Conservation (phyloP, 2,888 invertebrate species). For the Rhingia rostrata region DNA sequence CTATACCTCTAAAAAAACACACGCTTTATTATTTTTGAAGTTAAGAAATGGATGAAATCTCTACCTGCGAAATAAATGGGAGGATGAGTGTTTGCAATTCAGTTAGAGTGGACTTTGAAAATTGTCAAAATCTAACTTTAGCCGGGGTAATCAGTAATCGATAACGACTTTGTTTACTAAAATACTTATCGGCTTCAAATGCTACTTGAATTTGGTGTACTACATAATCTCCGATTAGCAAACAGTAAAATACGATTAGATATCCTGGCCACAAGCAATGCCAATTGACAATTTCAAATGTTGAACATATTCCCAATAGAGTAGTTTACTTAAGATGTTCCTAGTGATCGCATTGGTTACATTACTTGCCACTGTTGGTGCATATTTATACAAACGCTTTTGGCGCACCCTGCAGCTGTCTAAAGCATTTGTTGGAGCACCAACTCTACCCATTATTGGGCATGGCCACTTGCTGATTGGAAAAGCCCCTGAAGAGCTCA, state of each 20-base stretch:
- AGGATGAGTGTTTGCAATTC: too few species aligned
- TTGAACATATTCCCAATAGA: not conserved
- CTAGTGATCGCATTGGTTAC: constrained; percentile 47
- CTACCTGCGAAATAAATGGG: too few species aligned
- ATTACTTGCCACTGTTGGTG: constrained; percentile 19
- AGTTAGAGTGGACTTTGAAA: too few species aligned
- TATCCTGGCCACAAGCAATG: constrained; percentile 9
- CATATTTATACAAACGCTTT: constrained; percentile 76
- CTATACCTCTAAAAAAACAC: too few species aligned
- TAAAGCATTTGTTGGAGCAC: constrained; percentile 79
- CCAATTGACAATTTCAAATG: not conserved
- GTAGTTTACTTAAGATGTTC: constrained; percentile 74
- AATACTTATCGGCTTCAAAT: not conserved
- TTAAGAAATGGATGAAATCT: too few species aligned
- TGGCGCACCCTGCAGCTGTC: constrained; percentile 78
- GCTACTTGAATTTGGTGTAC: too few species aligned
- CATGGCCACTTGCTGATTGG: constrained; percentile 83
- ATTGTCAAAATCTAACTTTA: too few species aligned
- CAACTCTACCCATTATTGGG: constrained; percentile 84
- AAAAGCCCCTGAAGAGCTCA: constrained; percentile 81
- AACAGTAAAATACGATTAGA: constrained; percentile 55
- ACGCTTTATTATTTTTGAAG: too few species aligned
- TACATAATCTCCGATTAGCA: too few species aligned
- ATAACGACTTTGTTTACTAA: not conserved
- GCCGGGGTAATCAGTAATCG: too few species aligned